phyloP scores from a whole-genome alignment of 2,888 invertebrate species.

The Drosophila ezoana region DNA sequence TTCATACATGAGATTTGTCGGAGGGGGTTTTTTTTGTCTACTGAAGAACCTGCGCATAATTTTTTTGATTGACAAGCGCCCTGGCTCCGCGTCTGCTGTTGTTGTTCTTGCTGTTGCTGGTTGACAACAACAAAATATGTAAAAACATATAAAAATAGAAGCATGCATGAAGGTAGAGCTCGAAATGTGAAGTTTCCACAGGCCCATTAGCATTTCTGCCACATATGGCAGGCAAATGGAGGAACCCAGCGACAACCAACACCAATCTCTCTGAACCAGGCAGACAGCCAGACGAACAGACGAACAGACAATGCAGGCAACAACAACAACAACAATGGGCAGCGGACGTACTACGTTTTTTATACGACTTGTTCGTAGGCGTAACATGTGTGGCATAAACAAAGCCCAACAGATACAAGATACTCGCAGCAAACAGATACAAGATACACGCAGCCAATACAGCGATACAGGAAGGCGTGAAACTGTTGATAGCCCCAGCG shows the following conservation, averaged over 20 bases:
- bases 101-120: slow-evolving; percentile 15
- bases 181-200: slow-evolving; percentile 51
- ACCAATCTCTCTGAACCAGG: slow-evolving; percentile 16
- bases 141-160: slow-evolving; percentile 58
- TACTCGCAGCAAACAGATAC: slow-evolving; percentile 26
- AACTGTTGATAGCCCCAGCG: slow-evolving; percentile 69
- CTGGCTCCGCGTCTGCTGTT: slow-evolving; percentile 7
- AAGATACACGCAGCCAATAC: slow-evolving; percentile 30
- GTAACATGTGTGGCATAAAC: slow-evolving; percentile 80
- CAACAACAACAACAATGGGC: neutral
- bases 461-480: slow-evolving; percentile 67
- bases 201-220: slow-evolving; percentile 73
- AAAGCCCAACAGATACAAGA: slow-evolving; percentile 50
- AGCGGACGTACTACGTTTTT: slow-evolving; percentile 49
- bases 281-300: slow-evolving; percentile 17
- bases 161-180: slow-evolving; percentile 50
- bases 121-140: slow-evolving; percentile 47
- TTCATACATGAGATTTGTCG: slow-evolving; percentile 42
- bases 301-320: slow-evolving; percentile 41
- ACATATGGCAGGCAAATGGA: slow-evolving; percentile 74
- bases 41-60: slow-evolving; percentile 55
- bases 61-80: slow-evolving; percentile 65
- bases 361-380: slow-evolving; percentile 71
- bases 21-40: slow-evolving; percentile 32
- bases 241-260: slow-evolving; percentile 42